phyloP scores from a whole-genome alignment of 2,113 vertebrate genomes.

The Etheostoma cragini region DNA sequence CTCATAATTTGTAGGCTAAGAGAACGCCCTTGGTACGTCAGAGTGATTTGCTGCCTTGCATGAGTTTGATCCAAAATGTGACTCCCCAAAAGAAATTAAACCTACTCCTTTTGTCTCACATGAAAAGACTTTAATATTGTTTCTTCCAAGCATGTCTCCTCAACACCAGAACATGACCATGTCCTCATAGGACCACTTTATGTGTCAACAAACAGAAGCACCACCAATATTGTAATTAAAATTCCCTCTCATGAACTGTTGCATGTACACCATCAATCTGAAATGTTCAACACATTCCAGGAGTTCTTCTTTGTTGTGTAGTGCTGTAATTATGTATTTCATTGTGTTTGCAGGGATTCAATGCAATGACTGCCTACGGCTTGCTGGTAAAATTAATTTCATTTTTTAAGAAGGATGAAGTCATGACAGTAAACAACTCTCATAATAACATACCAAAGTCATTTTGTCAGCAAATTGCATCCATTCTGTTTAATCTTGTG shows the following conservation, averaged over 20 bases:
- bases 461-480: conserved; percentile 37
- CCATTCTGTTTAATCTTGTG: neutral
- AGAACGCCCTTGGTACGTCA: conserved; percentile 29
- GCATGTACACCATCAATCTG: neutral
- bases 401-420: conserved; percentile 32
- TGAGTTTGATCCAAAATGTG: neutral
- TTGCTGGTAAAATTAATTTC: neutral
- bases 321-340: conserved; percentile 12
- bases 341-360: conserved; percentile 8
- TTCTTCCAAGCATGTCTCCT: neutral
- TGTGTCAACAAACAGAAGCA: neutral
- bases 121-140: neutral
- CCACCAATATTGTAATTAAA: too few species aligned
- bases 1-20: conserved; percentile 13
- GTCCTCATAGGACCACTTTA: neutral
- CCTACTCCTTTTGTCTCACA: neutral
- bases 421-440: conserved; percentile 35
- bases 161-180: neutral
- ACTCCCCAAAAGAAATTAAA: conserved; percentile 15
- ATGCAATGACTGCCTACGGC: neutral
- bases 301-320: neutral
- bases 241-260: neutral
- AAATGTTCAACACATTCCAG: neutral
- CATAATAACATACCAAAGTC: conserved; percentile 52
- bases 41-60: conserved; percentile 17